Evolutionary conservation across 2,113 vertebrate genomes (phyloP).

Genomic region (Corythornis cristatus): DNA sequence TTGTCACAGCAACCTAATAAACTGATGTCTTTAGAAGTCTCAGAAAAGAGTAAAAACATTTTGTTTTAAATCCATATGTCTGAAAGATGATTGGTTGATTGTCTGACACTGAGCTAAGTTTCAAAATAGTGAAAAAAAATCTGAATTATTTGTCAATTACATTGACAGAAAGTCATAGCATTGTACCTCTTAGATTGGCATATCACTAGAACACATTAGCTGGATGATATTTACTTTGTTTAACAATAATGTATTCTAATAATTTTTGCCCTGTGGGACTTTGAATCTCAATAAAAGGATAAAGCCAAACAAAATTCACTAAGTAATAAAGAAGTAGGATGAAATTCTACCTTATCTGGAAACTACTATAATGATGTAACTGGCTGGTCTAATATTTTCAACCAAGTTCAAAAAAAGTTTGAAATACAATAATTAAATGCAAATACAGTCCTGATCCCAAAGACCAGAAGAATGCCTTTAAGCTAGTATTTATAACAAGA

Average conservation of each 20-base stretch:
- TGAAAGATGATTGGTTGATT: background rate
- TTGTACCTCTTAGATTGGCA: background rate
- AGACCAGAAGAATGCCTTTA: constrained; percentile 81
- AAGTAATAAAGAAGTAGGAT: background rate
- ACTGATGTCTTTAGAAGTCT: background rate
- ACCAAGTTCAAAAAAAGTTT: constrained; percentile 76
- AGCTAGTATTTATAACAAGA: constrained; percentile 87
- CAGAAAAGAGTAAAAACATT: background rate
- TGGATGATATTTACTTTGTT: background rate
- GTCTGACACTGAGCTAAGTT: background rate
- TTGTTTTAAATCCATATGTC: background rate
- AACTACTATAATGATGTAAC: constrained; percentile 53
- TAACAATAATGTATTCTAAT: background rate
- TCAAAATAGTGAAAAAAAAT: background rate
- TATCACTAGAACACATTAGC: background rate
- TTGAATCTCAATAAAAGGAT: background rate
- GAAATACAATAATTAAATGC: constrained; percentile 82
- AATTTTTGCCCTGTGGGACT: background rate
- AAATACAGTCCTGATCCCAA: constrained; percentile 78
- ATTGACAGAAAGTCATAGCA: background rate
- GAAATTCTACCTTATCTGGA: background rate
- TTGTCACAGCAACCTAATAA: background rate
- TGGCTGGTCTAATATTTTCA: constrained; percentile 69
- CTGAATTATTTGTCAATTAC: constrained; percentile 38
- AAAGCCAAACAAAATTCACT: background rate